These are phyloP conservation scores for Scytalopus superciliaris DNA, from an alignment of 2,113 vertebrate genomes.

Conservation along the genomic window DNA sequence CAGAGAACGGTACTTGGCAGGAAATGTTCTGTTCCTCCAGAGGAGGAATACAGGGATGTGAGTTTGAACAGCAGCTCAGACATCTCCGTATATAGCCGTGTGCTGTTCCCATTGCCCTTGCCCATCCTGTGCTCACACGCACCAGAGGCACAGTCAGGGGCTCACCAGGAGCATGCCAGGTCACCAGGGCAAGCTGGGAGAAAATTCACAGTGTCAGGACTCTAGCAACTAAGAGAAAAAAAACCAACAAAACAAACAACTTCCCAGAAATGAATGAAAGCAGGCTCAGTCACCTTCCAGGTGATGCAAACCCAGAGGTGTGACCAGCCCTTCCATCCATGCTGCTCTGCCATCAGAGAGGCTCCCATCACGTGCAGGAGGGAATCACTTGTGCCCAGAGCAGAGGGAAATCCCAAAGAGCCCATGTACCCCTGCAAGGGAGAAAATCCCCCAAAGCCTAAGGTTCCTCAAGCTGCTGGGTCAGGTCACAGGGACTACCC, in stretches of 20 bases:
- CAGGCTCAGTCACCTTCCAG: neutral
- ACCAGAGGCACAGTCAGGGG: fast-evolving
- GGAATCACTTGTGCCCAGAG: no score
- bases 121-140: fast-evolving
- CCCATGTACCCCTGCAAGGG: no score
- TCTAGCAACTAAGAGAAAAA: neutral
- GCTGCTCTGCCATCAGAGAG: no score
- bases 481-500: no score
- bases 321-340: no score
- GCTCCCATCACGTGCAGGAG: no score
- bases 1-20: neutral
- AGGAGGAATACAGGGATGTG: neutral
- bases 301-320: neutral
- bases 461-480: no score
- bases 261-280: neutral
- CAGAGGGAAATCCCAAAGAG: no score
- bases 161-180: fast-evolving
- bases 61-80: neutral
- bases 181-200: fast-evolving
- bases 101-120: neutral
- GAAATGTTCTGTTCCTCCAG: fast-evolving
- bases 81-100: neutral
- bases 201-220: neutral
- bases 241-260: no score
- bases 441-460: no score